Conservation (phyloP, 2,797 vertebrate genomes). For the Aphelocoma californica region DNA sequence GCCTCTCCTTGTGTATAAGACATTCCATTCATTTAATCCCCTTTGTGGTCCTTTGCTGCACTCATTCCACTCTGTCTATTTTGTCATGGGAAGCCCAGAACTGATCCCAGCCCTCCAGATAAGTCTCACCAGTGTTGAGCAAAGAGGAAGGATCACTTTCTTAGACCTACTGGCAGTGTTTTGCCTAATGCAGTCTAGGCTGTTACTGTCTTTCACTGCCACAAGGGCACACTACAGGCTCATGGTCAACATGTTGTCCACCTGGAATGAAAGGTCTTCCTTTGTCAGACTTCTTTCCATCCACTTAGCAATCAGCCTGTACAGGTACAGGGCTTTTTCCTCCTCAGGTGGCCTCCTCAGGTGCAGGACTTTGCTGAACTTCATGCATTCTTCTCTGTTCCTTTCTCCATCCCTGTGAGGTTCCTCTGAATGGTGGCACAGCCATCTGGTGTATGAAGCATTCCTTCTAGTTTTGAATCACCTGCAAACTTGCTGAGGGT, state of each 20-base stretch:
- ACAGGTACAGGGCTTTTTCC: neutral
- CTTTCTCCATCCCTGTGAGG: neutral
- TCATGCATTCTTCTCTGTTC: rapidly evolving
- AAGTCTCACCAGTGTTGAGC: neutral
- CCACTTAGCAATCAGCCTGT: neutral
- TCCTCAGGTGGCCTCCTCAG: neutral
- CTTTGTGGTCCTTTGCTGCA: neutral
- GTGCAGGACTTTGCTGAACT: neutral
- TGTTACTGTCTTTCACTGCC: neutral
- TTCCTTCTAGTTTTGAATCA: neutral
- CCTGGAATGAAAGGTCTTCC: neutral
- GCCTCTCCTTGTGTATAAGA: rapidly evolving
- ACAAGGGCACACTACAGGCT: neutral
- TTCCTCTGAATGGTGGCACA: neutral
- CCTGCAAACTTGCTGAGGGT: neutral
- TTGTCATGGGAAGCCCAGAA: neutral
- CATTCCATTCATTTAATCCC: neutral
- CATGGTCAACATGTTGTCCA: neutral
- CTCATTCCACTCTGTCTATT: neutral
- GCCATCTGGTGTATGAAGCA: neutral
- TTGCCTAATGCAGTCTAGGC: neutral
- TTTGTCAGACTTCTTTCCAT: neutral
- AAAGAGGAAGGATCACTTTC: neutral
- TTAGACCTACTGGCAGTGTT: neutral
- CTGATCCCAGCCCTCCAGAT: neutral